phyloP scores from a whole-genome alignment of 2,888 invertebrate species.

The Agrenia bidenticulata region DNA sequence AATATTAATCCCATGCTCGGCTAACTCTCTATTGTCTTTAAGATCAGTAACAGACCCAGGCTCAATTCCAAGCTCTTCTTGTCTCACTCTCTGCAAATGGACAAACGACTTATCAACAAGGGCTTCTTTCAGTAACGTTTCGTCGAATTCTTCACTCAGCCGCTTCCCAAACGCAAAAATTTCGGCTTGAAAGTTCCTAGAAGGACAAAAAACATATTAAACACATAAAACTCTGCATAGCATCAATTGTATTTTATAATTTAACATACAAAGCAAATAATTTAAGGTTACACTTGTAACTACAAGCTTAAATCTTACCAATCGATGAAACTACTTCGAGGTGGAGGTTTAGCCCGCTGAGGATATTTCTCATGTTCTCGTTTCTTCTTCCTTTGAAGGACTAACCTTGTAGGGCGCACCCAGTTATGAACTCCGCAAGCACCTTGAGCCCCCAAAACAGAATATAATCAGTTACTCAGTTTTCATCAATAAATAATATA shows the following conservation, averaged over 20 bases:
- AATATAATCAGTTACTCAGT: background rate
- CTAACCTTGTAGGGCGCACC: slow-evolving; percentile 17
- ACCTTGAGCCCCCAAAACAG: background rate
- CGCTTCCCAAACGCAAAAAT: slow-evolving; percentile 83
- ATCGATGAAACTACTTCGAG: slow-evolving; percentile 63
- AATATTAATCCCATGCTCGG: slow-evolving; percentile 68
- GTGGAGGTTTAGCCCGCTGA: slow-evolving; percentile 55
- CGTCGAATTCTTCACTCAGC: slow-evolving; percentile 78
- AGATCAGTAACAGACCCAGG: slow-evolving; percentile 61
- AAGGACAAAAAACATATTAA: background rate
- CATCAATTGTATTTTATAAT: slow-evolving; percentile 15
- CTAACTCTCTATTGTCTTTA: slow-evolving; percentile 69
- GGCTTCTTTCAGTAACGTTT: slow-evolving; percentile 69
- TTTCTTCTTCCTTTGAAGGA: slow-evolving; percentile 14
- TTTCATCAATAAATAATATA: no score
- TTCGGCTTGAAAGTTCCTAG: slow-evolving; percentile 87
- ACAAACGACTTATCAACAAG: slow-evolving; percentile 79
- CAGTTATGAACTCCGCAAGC: slow-evolving; percentile 10
- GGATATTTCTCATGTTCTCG: slow-evolving; percentile 24
- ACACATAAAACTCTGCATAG: background rate
- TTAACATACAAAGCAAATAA: background rate
- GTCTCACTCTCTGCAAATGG: slow-evolving; percentile 68
- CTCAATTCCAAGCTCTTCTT: slow-evolving; percentile 70
- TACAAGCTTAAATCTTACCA: no score
- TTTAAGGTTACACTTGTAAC: background rate